Evolutionary conservation across 2,888 invertebrate genomes (phyloP).

Genomic region (Rhingia campestris): DNA sequence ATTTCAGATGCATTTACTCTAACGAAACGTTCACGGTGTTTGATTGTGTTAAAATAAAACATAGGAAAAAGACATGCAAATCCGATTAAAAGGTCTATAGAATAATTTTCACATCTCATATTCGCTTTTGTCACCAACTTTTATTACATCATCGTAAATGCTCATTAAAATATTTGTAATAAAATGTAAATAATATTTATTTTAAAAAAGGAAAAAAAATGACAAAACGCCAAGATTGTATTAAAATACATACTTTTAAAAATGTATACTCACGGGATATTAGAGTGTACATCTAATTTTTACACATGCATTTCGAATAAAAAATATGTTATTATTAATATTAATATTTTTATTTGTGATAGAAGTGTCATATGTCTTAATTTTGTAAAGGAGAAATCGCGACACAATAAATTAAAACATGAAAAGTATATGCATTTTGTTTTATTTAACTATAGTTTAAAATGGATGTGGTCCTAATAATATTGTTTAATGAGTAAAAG

Average conservation of each 20-base stretch:
- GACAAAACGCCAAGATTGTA: slow-evolving; percentile 53
- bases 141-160: slow-evolving; percentile 56
- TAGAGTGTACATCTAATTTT: slow-evolving; percentile 40
- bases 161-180: slow-evolving; percentile 71
- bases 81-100: slow-evolving; percentile 40
- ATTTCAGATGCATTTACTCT: slow-evolving; percentile 42
- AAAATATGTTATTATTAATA: slow-evolving; percentile 57
- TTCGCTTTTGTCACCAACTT: slow-evolving; percentile 57
- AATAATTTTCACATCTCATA: slow-evolving; percentile 65
- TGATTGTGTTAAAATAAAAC: slow-evolving; percentile 30
- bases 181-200: slow-evolving; percentile 74
- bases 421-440: slow-evolving; percentile 24
- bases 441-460: neutral
- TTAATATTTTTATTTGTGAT: slow-evolving; percentile 75
- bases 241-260: slow-evolving; percentile 38
- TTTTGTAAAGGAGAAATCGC: slow-evolving; percentile 67
- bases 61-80: slow-evolving; percentile 3
- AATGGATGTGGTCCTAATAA: neutral
- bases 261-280: slow-evolving; percentile 23
- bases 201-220: slow-evolving; percentile 45
- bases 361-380: slow-evolving; percentile 76
- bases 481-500: too few relatives aligned
- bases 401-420: slow-evolving; percentile 68
- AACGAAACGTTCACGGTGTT: slow-evolving; percentile 39
- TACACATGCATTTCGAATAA: slow-evolving; percentile 47